Evolutionary conservation across 2,797 vertebrate species (phyloP).

Genomic region (Myotis vivesi): DNA sequence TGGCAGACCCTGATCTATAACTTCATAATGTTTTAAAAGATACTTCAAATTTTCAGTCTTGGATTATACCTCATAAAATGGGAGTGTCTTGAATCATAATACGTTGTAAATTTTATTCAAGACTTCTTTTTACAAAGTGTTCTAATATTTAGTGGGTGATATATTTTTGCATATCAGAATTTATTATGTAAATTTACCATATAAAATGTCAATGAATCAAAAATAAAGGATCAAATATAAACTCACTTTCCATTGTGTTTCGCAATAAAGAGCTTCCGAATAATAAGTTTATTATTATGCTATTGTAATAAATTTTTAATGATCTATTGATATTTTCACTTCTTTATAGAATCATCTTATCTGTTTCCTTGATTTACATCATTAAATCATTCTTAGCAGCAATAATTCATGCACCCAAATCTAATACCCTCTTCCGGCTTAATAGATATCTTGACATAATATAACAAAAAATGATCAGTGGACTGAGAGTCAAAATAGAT

Average conservation of each 20-base stretch:
- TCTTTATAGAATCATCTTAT: constrained; percentile 12
- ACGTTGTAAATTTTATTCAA: neutral
- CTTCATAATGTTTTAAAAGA: neutral
- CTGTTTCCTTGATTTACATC: neutral
- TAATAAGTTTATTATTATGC: neutral
- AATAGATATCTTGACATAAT: neutral
- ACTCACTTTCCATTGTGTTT: neutral
- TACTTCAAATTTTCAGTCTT: neutral
- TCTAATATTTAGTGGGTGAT: neutral
- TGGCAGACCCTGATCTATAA: neutral
- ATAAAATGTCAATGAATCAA: neutral
- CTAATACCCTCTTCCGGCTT: neutral
- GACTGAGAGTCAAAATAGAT: neutral
- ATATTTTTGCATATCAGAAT: neutral
- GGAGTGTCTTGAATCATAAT: neutral
- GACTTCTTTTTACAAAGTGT: neutral
- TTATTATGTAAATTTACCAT: neutral
- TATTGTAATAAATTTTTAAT: neutral
- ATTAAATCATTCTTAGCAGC: neutral
- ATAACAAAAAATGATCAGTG: neutral
- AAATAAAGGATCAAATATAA: constrained; percentile 36
- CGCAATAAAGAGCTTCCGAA: neutral
- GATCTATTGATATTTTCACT: neutral
- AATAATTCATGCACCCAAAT: neutral
- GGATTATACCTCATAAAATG: neutral